Percentiles rank a stretch among this genome's conserved stretches.
Evolutionary conservation across 2,797 vertebrate genomes (phyloP).

Genomic region (Myiotriccus ornatus): DNA sequence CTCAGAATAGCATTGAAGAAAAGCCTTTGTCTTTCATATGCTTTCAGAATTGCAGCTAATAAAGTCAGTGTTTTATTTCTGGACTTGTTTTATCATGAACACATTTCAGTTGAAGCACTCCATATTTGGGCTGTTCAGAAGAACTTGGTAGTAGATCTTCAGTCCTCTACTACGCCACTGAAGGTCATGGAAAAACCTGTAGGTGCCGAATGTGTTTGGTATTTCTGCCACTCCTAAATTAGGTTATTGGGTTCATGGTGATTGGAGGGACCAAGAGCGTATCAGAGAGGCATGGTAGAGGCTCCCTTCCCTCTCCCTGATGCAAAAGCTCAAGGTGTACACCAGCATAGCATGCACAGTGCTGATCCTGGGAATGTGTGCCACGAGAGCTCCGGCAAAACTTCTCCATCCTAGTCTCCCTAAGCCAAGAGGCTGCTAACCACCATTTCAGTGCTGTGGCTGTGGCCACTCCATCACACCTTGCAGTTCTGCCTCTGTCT

Average conservation of each 20-base stretch:
- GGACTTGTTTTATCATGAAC: not conserved
- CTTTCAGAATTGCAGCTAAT: not conserved
- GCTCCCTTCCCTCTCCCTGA: not conserved
- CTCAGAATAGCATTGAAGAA: not conserved
- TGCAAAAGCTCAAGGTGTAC: not conserved
- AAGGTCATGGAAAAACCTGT: not conserved
- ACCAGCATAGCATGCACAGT: accelerated
- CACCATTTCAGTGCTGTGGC: not conserved
- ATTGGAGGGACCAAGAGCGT: not conserved
- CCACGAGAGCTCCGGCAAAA: not conserved
- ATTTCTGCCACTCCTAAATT: not conserved
- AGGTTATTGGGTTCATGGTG: not conserved
- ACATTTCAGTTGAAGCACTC: not conserved
- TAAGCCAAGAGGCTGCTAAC: not conserved
- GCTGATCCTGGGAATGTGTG: not conserved
- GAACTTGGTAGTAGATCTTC: not conserved
- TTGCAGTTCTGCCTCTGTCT: not conserved
- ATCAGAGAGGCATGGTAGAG: not conserved
- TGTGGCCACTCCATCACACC: not conserved
- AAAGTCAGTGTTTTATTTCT: not conserved
- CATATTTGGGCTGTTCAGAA: not conserved
- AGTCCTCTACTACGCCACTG: not conserved
- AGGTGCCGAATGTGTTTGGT: not conserved
- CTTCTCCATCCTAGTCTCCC: not conserved
- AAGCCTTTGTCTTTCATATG: not conserved